Base-by-base conservation (phyloP, 1,140 invertebrate species). In the Leptopilina clavipes region DNA sequence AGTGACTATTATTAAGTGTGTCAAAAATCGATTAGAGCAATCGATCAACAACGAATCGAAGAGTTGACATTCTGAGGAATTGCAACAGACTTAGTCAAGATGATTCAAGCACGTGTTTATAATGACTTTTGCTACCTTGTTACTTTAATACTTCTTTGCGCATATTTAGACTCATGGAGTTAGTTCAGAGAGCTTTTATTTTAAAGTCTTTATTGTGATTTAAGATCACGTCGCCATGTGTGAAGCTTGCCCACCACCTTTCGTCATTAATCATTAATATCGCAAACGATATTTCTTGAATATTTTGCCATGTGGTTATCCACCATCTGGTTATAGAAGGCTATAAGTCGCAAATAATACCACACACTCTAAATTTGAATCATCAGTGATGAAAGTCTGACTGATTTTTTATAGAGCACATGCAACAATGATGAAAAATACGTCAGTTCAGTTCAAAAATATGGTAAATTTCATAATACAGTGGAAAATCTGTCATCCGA, bases 291-390 rank as follows among this genome's bases (percentile, higher is more conserved):
- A 65, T 65, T 65, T 65, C 59, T 65, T 37, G 59, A 22, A 65
- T 65, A 65, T 65, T 65, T 31, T 65, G 59, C 59, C 22, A 14
- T n/a, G 12, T 7, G 59, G n/a, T 65, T 65, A 65, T 65, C 56
- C 17, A 25, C 19, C 56, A 14, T 22, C 56, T 31, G 22, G 2
- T 25, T 5, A 54, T 0, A 54, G 48, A 19, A 31, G 56, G 22
- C 25, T 37, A 65, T 11, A 8, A 14, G 25, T 8, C 25, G 59
- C 12, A 65, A 52, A 52, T 52, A 8, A 17, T 17, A 17, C 7
- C 7, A 9, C 37, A 40, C 7, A 40, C 1, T 1, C 25, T 1
- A 31, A 31, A n/a, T n/a, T n/a, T n/a, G n/a, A n/a, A n/a, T n/a
- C n/a, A n/a, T n/a, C n/a, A n/a, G n/a, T n/a, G n/a, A n/a, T n/a